Percentiles rank a stretch among this genome's conserved stretches.
Evolutionary conservation across 2,888 invertebrate species (phyloP).

Genomic region (Temnothorax ravouxi): DNA sequence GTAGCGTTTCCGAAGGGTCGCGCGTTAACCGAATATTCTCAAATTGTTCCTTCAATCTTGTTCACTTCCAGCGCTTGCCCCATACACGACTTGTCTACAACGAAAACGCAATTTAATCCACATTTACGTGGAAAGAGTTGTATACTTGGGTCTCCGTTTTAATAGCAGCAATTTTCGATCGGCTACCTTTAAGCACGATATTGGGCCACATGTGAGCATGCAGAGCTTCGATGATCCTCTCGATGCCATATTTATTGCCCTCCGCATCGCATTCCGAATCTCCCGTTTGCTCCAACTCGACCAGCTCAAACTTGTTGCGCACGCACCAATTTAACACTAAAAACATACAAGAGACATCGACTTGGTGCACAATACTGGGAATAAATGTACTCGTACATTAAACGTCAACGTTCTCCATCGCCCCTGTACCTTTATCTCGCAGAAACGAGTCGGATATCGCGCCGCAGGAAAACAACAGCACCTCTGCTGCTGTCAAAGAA

Average conservation of each 20-base stretch:
- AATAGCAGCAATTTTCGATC: constrained; percentile 3
- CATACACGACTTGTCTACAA: constrained; percentile 66
- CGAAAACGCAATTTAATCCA: constrained; percentile 34
- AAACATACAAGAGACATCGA: constrained; percentile 62
- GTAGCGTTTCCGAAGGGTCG: constrained; percentile 77
- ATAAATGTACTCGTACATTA: not conserved
- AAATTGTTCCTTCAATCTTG: constrained; percentile 81
- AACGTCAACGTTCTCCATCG: not conserved
- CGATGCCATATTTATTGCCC: constrained; percentile 89
- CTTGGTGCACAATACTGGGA: not conserved
- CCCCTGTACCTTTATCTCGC: constrained; percentile 86
- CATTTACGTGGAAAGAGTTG: not conserved
- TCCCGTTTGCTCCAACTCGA: constrained; percentile 88
- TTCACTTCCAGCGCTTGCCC: constrained; percentile 73
- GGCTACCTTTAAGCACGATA: constrained; percentile 88
- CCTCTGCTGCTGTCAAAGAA: constrained; percentile 78
- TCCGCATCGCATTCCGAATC: constrained; percentile 86
- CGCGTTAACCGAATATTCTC: constrained; percentile 78
- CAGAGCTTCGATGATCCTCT: constrained; percentile 90
- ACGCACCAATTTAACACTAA: constrained; percentile 90
- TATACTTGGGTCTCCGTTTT: not conserved
- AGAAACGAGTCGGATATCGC: constrained; percentile 82
- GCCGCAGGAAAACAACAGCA: constrained; percentile 80
- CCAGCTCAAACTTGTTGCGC: constrained; percentile 90
- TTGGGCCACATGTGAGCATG: constrained; percentile 92